These are phyloP conservation scores for Bombus soroeensis DNA, from an alignment of 1,140 invertebrate species.

Conservation along the genomic window DNA sequence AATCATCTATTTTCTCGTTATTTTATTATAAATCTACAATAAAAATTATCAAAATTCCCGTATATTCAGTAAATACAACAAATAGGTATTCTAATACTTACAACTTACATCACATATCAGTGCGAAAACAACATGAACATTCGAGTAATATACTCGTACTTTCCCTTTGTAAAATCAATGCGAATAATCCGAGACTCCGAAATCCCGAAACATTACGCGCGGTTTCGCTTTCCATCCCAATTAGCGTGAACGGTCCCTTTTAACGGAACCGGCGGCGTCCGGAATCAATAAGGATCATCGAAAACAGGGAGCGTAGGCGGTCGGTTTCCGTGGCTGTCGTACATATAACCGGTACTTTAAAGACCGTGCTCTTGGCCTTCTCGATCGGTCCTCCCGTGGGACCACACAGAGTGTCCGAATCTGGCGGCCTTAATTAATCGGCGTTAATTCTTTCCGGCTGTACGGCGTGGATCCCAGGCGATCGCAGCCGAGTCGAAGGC, in stretches of 20 bases:
- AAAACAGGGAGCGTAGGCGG: slow-evolving; percentile 40
- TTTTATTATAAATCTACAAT: no score
- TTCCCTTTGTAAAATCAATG: background rate
- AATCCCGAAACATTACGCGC: background rate
- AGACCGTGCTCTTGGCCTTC: slow-evolving; percentile 24
- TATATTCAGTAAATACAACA: no score
- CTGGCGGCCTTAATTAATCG: slow-evolving; percentile 63
- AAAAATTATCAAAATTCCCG: no score
- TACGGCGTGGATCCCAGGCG: slow-evolving; percentile 16
- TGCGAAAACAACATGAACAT: background rate
- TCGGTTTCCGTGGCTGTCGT: slow-evolving; percentile 26
- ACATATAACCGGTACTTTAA: slow-evolving; percentile 51
- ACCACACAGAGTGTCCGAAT: slow-evolving; percentile 61
- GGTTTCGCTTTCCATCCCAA: slow-evolving; percentile 11
- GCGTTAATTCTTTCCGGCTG: slow-evolving; percentile 59
- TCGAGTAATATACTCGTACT: no score
- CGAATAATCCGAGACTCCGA: background rate
- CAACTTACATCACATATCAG: no score
- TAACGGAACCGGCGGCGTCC: slow-evolving; percentile 11
- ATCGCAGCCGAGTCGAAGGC: slow-evolving; percentile 45
- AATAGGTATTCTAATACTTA: no score
- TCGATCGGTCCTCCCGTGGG: slow-evolving; percentile 23
- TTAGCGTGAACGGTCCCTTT: slow-evolving; percentile 21
- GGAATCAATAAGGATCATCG: slow-evolving; percentile 33
- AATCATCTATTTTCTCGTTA: no score